Conservation (phyloP, 2,797 vertebrate species). For the Pogonophryne albipinna region DNA sequence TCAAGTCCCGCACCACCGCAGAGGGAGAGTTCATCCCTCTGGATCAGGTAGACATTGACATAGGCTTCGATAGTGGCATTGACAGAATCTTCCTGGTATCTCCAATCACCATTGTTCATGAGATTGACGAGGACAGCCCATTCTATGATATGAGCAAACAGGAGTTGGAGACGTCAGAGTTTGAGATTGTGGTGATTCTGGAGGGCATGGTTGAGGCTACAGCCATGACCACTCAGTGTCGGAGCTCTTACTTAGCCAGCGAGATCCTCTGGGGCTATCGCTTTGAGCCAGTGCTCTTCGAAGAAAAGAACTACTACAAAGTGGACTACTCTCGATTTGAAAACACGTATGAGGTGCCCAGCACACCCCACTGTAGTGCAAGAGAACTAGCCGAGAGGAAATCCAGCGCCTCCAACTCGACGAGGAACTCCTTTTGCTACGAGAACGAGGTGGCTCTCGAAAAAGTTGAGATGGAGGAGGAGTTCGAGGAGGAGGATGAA, state of each 20-base stretch:
- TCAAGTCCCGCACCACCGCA: constrained; percentile 93
- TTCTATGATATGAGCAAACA: constrained; percentile 94
- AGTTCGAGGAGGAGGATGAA: constrained; percentile 67
- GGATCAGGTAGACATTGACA: constrained; percentile 95
- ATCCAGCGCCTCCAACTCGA: constrained; percentile 87
- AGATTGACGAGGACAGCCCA: constrained; percentile 96
- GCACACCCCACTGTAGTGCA: constrained; percentile 94
- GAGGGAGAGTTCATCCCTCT: constrained; percentile 97
- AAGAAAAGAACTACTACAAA: constrained; percentile 97
- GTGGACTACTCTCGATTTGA: constrained; percentile 97
- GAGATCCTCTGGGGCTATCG: constrained; percentile 98
- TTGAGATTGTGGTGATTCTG: constrained; percentile 97
- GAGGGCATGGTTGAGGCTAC: constrained; percentile 99
- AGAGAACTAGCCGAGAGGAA: constrained; percentile 95
- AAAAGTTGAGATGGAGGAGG: constrained; percentile 92
- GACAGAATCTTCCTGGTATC: constrained; percentile 97
- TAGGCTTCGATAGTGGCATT: constrained; percentile 95
- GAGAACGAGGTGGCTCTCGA: constrained; percentile 97
- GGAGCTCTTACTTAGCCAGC: constrained; percentile 94
- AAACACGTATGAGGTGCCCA: constrained; percentile 96
- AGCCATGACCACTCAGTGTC: constrained; percentile 97
- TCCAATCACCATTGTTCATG: constrained; percentile 95
- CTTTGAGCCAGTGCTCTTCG: constrained; percentile 96
- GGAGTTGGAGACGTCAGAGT: constrained; percentile 93
- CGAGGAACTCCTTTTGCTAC: constrained; percentile 97